A percentile compares a stretch with the other conserved stretches of the same genome.
phyloP scores from a whole-genome alignment of 1,140 invertebrate genomes.

The Zaprionus tsacasi region DNA sequence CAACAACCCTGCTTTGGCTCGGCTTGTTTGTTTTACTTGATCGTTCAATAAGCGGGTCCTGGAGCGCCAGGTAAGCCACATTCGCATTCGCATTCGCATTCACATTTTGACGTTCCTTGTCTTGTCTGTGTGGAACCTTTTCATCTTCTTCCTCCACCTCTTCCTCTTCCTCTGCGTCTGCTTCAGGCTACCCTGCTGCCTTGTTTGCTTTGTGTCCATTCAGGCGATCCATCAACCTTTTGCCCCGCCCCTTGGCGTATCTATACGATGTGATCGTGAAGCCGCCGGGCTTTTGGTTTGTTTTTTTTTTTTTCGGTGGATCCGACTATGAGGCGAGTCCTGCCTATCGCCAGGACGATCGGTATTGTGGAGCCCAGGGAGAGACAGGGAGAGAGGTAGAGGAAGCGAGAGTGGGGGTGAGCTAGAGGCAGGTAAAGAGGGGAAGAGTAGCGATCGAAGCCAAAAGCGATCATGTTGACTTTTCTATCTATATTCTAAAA shows the following conservation, averaged over 20 bases:
- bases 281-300: conserved; percentile 57
- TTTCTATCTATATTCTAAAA: neutral
- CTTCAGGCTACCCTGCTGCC: conserved; percentile 19
- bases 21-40: conserved; percentile 49
- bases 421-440: neutral
- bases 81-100: conserved; percentile 34
- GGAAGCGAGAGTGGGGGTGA: too few relatives aligned
- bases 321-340: conserved; percentile 2
- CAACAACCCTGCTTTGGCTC: conserved; percentile 46
- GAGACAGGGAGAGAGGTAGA: neutral
- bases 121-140: conserved; percentile 30
- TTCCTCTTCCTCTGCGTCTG: conserved; percentile 14
- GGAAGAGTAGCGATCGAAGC: neutral
- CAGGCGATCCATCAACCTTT: conserved; percentile 37
- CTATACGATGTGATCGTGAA: conserved; percentile 62
- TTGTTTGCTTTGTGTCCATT: conserved; percentile 56
- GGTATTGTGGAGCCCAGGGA: conserved; percentile 6
- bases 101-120: conserved; percentile 15
- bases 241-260: conserved; percentile 34
- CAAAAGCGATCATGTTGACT: neutral
- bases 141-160: conserved; percentile 27
- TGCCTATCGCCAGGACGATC: conserved; percentile 20
- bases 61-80: conserved; percentile 78
- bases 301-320: conserved; percentile 21
- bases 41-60: conserved; percentile 61